Conservation (phyloP, 1,140 invertebrate genomes). For the Drosophila novamexicana region DNA sequence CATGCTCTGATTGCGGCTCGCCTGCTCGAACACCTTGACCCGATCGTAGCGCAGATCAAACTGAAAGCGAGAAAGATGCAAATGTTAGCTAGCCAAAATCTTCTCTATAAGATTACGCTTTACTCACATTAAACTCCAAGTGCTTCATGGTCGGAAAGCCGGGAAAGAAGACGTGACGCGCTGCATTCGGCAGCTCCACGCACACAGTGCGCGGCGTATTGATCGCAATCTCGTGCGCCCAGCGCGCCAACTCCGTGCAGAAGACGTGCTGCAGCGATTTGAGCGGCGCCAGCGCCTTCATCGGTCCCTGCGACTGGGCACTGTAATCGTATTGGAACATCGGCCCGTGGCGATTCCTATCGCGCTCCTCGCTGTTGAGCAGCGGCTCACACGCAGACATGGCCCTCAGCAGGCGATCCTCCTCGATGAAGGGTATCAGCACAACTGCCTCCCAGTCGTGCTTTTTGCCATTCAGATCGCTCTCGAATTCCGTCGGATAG, state of each 20-base stretch:
- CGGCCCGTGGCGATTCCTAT: conserved; percentile 93
- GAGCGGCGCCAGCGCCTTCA: conserved; percentile 48
- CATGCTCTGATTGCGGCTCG: conserved; percentile 92
- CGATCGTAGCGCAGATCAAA: conserved; percentile 89
- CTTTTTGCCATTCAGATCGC: conserved; percentile 96
- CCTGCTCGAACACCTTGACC: conserved; percentile 94
- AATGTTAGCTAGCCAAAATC: background rate
- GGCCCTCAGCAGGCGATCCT: conserved; percentile 89
- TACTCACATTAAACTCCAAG: conserved; percentile 89
- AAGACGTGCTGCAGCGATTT: conserved; percentile 56
- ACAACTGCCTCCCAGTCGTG: conserved; percentile 99
- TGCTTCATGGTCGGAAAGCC: conserved; percentile 96
- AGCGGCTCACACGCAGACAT: conserved; percentile 89
- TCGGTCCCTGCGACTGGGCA: conserved; percentile 40
- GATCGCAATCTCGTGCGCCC: conserved; percentile 87
- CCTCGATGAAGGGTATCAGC: conserved; percentile 98
- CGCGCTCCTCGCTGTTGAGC: conserved; percentile 90
- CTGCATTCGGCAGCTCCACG: conserved; percentile 90
- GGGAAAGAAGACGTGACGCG: conserved; percentile 90
- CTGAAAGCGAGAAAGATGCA: conserved; percentile 55
- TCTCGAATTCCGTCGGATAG: conserved; percentile 95
- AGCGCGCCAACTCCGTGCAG: conserved; percentile 84
- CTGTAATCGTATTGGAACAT: conserved; percentile 91
- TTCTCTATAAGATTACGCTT: too few relatives aligned
- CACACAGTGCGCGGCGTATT: conserved; percentile 88